Base-by-base conservation (phyloP, 2,113 vertebrate species). In the Macrotus californicus region DNA sequence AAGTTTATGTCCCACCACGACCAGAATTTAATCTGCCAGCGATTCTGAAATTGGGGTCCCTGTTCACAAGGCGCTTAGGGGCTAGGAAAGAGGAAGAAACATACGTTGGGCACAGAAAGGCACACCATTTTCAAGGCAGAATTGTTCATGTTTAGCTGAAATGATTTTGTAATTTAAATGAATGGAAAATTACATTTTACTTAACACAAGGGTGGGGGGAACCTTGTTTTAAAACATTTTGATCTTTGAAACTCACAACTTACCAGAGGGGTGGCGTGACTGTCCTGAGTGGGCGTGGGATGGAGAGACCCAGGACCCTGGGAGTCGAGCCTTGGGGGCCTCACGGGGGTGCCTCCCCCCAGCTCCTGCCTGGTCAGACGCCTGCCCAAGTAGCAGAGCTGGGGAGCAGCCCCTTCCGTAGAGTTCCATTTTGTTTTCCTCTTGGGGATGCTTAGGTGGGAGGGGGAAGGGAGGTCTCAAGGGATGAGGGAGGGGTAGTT, bases 31-130 rank as follows among this genome's bases (percentile, higher is more conserved):
- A n/a, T 87, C 93, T 91, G 50, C 69, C 59, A 4, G 31, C 21
- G 48, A 66, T 85, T 77, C 91, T 26, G 69, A 87, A 84, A 86
- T 64, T 84, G 84, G 84, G 87, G 56, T 31, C 70, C 83, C 79
- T 19, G 5, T 73, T 80, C 92, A 54, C 12, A 12, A 80, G 75
- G 43, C 72, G 39, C 31, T 79, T 31, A 4, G 0, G 26, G 36
- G 48, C 56, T 18, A 69, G 61, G 70, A 56, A 91, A 88, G 56
- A 94, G 86, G 83, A 56, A 61, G 70, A 39, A 29, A 24, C 31
- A 0, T 75, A 39, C 12, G 46, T 54, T 15, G 16, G 46, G 9
- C 29, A 46, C 72, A 67, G 76, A 85, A 86, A 94, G 61, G 46
- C 46, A 72, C 67, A 43, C 39, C 24, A 3, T 29, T 70, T 67